A percentile compares a stretch with the other conserved stretches of the same genome.
phyloP scores from a whole-genome alignment of 1,140 invertebrate species.

The Drosophila arizonae region DNA sequence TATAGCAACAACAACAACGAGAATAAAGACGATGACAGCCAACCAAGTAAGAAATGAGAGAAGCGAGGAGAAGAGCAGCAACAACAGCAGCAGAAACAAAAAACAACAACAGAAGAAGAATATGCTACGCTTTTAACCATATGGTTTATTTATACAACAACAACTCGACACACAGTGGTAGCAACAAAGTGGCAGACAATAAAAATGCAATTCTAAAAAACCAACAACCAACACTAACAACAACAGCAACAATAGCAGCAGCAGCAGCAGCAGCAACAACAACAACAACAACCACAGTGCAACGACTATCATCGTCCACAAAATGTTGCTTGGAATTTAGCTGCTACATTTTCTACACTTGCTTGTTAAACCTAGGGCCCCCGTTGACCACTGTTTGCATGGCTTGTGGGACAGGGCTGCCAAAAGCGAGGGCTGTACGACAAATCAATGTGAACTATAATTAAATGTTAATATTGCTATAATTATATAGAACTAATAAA shows the following conservation, averaged over 20 bases:
- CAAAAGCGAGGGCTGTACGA: constrained; percentile 30
- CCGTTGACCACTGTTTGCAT: constrained; percentile 20
- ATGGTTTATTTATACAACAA: constrained; percentile 80
- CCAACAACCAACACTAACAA: constrained; percentile 46
- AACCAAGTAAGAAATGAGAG: constrained; percentile 41
- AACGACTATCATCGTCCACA: constrained; percentile 26
- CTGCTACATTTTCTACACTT: constrained; percentile 52
- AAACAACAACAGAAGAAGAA: constrained; percentile 38
- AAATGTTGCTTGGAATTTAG: constrained; percentile 65
- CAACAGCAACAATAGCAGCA: constrained; percentile 32
- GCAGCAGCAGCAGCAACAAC: constrained; percentile 20
- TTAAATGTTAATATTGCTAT: no score
- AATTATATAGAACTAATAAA: no score
- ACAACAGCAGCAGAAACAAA: constrained; percentile 41
- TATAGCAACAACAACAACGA: constrained; percentile 29
- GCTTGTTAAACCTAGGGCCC: constrained; percentile 26
- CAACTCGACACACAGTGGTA: constrained; percentile 68
- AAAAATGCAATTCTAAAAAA: constrained; percentile 78
- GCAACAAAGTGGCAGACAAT: constrained; percentile 79
- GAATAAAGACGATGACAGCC: constrained; percentile 33
- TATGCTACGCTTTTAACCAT: constrained; percentile 80
- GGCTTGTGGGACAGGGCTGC: constrained; percentile 13
- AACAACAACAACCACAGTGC: not conserved
- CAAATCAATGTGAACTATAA: not conserved
- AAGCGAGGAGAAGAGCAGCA: constrained; percentile 29